Conservation (phyloP, 2,888 invertebrate species). For the Corbicula japonica region DNA sequence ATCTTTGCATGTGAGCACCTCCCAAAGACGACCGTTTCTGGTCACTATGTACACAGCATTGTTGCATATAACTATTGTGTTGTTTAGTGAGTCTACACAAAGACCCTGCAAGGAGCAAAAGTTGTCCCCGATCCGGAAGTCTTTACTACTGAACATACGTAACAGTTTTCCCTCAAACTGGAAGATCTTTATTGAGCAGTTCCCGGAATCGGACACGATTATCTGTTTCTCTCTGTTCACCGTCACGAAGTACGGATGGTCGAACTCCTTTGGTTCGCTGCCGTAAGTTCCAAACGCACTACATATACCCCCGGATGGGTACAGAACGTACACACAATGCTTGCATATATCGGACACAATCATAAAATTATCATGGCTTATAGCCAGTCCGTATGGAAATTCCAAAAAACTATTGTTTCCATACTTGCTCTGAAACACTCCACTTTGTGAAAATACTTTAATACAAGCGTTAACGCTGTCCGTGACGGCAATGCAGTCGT, state of each 20-base stretch:
- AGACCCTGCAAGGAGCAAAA: slow-evolving; percentile 80
- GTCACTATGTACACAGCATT: slow-evolving; percentile 81
- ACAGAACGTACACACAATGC: slow-evolving; percentile 80
- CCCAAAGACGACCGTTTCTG: slow-evolving; percentile 84
- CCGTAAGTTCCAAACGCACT: slow-evolving; percentile 82
- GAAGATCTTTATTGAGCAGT: slow-evolving; percentile 84
- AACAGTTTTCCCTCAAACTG: slow-evolving; percentile 81
- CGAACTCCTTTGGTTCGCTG: slow-evolving; percentile 76
- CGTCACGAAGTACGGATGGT: slow-evolving; percentile 84
- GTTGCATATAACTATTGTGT: slow-evolving; percentile 83
- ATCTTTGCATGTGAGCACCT: slow-evolving; percentile 80
- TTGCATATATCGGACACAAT: slow-evolving; percentile 83
- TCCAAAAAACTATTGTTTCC: slow-evolving; percentile 77
- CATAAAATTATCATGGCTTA: slow-evolving; percentile 76
- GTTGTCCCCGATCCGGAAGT: slow-evolving; percentile 81
- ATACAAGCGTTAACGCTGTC: slow-evolving; percentile 84
- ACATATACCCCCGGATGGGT: slow-evolving; percentile 75
- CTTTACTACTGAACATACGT: slow-evolving; percentile 74
- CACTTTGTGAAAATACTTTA: slow-evolving; percentile 80
- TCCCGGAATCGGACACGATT: slow-evolving; percentile 83
- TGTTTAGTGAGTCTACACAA: slow-evolving; percentile 81
- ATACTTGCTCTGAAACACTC: slow-evolving; percentile 74
- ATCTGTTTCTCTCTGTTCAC: slow-evolving; percentile 82
- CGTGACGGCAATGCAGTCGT: slow-evolving; percentile 81
- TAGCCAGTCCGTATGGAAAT: slow-evolving; percentile 82